Evolutionary conservation across 1,140 invertebrate species (phyloP), one percentile per base, ranked within the genome.

Genomic region (Trinorchestia longiramus): DNA sequence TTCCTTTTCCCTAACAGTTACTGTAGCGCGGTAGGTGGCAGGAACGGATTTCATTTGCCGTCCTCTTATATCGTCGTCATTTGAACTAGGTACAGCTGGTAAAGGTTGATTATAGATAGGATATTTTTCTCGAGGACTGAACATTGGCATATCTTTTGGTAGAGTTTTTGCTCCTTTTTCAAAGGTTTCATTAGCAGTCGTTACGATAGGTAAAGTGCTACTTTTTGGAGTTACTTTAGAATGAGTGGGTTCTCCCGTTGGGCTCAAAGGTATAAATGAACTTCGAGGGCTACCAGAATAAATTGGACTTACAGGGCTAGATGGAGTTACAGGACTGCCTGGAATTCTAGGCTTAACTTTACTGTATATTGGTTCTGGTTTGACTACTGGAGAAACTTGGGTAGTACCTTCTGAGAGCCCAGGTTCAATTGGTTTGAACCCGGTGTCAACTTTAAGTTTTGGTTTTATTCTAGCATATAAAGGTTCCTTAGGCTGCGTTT

Each of bases 371-470:
- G 96, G 96, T 77, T 97, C 96, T 23, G 96, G 96, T 77, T 97
- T 97, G 41, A 97, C 95, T 11, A 97, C 95, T 40, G 87, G 96
- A 40, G 95, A 95, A 42, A 41, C 87, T 40, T 90, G 62, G 45
- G 41, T 45, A 36, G 96, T 96, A 8, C 95, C 57, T 45, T 96
- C 57, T 43, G 96, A 96, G 11, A 77, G 57, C 15, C 92, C 28
- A 0, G 96, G 96, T 43, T 97, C 96, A 57, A 97, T 97, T 0
- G 96, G 96, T 53, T 97, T 96, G 47, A 97, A 97, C 47, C 96
- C 96, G 0, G 96, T 96, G 90, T 97, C 96, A 43, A 96, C 87
- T 45, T 94, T 96, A 19, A 97, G 96, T 90, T 97, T 97, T 11
- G 96, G 96, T 88, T 96, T 97, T 43, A 97, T 96, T 87, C 95